Conservation (phyloP, 2,113 vertebrate genomes). For the Peromyscus polionotus region DNA sequence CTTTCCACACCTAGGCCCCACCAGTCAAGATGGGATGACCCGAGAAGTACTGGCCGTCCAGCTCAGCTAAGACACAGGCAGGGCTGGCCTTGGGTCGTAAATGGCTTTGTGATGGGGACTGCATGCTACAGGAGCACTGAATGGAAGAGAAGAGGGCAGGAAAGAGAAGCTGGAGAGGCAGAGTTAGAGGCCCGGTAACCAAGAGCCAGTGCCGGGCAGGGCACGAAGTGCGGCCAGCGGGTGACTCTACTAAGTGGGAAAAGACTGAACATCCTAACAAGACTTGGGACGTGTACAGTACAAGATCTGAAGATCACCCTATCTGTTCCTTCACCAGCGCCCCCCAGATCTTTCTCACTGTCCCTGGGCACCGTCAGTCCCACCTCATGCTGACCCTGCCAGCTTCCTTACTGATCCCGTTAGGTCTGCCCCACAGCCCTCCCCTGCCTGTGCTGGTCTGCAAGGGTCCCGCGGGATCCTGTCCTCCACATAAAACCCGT, state of each 20-base stretch:
- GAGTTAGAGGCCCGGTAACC: background rate
- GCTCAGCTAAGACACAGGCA: background rate
- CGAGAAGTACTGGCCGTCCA: too few relatives aligned
- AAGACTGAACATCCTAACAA: background rate
- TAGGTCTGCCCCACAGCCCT: background rate
- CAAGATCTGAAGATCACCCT: background rate
- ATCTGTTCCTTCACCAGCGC: background rate
- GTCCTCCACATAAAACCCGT: background rate
- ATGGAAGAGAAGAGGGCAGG: background rate
- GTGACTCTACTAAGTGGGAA: background rate
- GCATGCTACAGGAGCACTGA: background rate
- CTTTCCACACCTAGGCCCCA: background rate
- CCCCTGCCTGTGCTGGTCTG: background rate
- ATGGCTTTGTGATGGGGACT: background rate
- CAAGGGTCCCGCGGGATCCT: background rate
- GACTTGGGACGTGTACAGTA: accelerated
- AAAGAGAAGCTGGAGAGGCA: background rate
- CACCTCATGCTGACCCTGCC: background rate
- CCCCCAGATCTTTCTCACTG: accelerated
- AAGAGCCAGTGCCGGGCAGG: accelerated
- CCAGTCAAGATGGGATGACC: too few relatives aligned
- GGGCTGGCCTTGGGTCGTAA: background rate
- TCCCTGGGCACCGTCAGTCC: background rate
- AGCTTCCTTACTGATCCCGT: background rate
- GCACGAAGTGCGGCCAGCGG: accelerated